Conservation (phyloP, 1,140 invertebrate genomes). For the Cydia splendana region DNA sequence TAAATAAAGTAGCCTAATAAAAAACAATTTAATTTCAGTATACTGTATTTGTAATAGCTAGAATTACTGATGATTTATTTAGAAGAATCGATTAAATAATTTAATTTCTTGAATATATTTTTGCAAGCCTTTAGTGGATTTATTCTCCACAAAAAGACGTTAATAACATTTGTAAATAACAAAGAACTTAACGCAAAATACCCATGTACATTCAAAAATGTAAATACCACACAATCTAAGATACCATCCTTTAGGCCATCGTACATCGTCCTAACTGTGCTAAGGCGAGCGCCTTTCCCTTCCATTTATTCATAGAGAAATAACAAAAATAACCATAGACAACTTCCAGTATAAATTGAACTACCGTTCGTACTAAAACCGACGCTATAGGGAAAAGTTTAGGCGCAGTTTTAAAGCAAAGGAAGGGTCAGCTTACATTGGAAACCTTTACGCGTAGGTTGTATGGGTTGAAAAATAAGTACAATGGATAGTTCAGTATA, state of each 20-base stretch:
- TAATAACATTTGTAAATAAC: not conserved
- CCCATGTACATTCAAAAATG: conserved; percentile 20
- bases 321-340: conserved; percentile 77
- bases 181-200: conserved; percentile 5
- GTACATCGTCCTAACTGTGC: conserved; percentile 74
- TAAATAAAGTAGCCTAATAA: too few relatives aligned
- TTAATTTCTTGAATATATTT: too few relatives aligned
- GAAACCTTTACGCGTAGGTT: conserved; percentile 65
- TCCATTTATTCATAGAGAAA: conserved; percentile 78
- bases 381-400: not conserved
- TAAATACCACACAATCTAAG: conserved; percentile 37
- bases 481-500: conserved; percentile 68
- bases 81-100: too few relatives aligned
- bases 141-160: not conserved
- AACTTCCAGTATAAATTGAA: conserved; percentile 51
- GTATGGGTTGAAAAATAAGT: conserved; percentile 75
- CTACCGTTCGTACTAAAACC: conserved; percentile 31
- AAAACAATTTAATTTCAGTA: too few relatives aligned
- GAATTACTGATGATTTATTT: too few relatives aligned
- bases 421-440: conserved; percentile 49
- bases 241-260: conserved; percentile 67
- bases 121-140: too few relatives aligned
- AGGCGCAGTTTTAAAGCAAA: conserved; percentile 33
- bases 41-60: too few relatives aligned
- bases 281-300: conserved; percentile 78